Percentiles rank a stretch among this genome's conserved stretches.
These are phyloP conservation scores for Bombus turneri DNA, from an alignment of 1,140 invertebrate genomes.

Conservation along the genomic window DNA sequence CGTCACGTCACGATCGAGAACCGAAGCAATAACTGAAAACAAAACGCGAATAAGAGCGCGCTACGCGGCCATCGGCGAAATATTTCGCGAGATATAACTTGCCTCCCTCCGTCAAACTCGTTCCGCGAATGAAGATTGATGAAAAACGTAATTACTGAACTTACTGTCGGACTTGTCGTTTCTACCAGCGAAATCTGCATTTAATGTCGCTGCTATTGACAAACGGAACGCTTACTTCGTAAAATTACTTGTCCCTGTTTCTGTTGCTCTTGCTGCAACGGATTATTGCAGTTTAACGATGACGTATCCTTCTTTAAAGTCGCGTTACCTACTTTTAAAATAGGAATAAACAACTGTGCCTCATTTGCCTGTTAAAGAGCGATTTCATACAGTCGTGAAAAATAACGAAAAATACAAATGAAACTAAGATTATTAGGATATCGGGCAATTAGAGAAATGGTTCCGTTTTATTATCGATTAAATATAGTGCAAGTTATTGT, in stretches of 20 bases:
- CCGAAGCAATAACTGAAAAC: slow-evolving; percentile 16
- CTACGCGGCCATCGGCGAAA: neutral
- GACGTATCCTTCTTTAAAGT: neutral
- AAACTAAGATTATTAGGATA: neutral
- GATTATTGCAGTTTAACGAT: slow-evolving; percentile 3
- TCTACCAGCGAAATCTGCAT: slow-evolving; percentile 8
- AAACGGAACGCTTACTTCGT: slow-evolving; percentile 7
- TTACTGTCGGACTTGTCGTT: slow-evolving; percentile 19
- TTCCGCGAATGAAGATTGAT: slow-evolving; percentile 55
- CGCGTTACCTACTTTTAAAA: too few relatives aligned
- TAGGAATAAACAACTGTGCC: neutral
- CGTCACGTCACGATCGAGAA: slow-evolving; percentile 25
- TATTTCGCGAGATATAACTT: slow-evolving; percentile 25
- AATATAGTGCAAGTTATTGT: too few relatives aligned
- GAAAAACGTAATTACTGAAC: slow-evolving; percentile 62
- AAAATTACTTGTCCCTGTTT: neutral
- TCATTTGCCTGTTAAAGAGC: too few relatives aligned
- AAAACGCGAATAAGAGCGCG: neutral
- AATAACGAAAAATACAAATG: too few relatives aligned
- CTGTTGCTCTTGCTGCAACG: neutral
- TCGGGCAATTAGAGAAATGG: neutral
- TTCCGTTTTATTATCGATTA: too few relatives aligned
- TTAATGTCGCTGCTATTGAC: slow-evolving; percentile 30
- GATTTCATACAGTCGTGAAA: too few relatives aligned
- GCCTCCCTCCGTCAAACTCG: slow-evolving; percentile 36